Evolutionary conservation across 2,113 vertebrate species (phyloP).

Genomic region (Sebastes fasciatus): DNA sequence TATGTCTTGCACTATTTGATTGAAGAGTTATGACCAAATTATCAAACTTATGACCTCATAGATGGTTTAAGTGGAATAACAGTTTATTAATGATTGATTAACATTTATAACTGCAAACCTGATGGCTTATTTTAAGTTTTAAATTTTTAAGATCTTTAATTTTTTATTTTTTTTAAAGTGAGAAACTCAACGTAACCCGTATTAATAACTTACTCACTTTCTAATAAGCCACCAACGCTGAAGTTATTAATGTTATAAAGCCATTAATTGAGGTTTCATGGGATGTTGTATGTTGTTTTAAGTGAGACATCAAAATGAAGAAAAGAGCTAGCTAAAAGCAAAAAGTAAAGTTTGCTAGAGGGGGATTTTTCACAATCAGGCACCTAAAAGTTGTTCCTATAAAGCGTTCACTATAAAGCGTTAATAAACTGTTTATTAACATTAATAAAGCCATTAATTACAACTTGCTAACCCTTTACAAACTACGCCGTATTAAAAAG

Average conservation of each 20-base stretch:
- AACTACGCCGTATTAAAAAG: not conserved
- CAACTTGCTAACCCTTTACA: not conserved
- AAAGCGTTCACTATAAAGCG: not conserved
- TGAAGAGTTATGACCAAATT: not conserved
- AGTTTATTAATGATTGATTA: not conserved
- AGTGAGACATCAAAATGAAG: not conserved
- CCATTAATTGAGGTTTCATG: not conserved
- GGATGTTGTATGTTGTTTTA: not conserved
- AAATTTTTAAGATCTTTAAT: no score
- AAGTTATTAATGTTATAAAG: not conserved
- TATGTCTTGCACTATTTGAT: not conserved
- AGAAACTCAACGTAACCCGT: not conserved
- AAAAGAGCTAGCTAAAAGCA: not conserved
- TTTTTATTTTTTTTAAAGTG: not conserved
- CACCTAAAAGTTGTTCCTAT: not conserved
- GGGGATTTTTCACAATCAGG: not conserved
- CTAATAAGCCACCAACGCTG: not conserved
- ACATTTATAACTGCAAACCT: not conserved
- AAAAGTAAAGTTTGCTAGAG: not conserved
- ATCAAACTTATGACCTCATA: not conserved
- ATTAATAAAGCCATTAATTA: not conserved
- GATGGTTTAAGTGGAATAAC: not conserved
- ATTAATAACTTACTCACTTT: conserved; percentile 3
- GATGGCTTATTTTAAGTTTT: not conserved
- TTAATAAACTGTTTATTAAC: not conserved